Evolutionary conservation across 2,888 invertebrate genomes (phyloP).

Genomic region (Paralinhomoeus sp.): DNA sequence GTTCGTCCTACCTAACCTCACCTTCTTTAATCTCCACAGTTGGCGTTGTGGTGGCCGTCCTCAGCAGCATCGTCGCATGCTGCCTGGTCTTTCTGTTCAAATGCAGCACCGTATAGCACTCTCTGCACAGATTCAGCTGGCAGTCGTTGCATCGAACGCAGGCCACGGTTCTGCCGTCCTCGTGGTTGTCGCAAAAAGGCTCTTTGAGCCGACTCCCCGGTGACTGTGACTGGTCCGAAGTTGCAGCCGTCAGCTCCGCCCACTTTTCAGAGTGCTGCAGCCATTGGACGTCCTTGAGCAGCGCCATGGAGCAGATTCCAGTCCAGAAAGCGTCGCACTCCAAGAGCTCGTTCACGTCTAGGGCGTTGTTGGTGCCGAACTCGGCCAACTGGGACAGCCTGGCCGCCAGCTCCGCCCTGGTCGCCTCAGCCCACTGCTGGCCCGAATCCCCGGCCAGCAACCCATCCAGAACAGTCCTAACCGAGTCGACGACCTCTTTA

Average conservation of each 20-base stretch:
- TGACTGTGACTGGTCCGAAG: constrained; percentile 10
- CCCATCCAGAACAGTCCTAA: constrained; percentile 6
- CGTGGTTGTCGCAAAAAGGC: constrained; percentile 83
- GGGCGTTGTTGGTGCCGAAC: not conserved
- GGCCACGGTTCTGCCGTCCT: constrained; percentile 68
- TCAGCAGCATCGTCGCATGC: constrained; percentile 48
- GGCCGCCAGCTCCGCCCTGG: constrained; percentile 12
- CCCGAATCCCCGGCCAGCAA: constrained; percentile 1
- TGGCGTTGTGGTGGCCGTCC: constrained; percentile 6
- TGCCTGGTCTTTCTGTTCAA: constrained; percentile 59
- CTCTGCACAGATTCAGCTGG: constrained; percentile 42
- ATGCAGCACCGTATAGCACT: constrained; percentile 84
- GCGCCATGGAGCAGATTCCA: constrained; percentile 70
- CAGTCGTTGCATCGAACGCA: constrained; percentile 75
- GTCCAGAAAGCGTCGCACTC: constrained; percentile 41
- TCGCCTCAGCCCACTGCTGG: constrained; percentile 12
- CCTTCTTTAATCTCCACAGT: constrained; percentile 81
- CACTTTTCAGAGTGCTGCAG: constrained; percentile 11
- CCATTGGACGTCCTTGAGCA: constrained; percentile 40
- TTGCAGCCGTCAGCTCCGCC: not conserved
- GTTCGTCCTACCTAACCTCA: too few species aligned
- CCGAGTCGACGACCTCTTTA: constrained; percentile 11
- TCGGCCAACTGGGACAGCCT: not conserved
- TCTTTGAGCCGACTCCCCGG: too few species aligned
- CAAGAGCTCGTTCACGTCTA: not conserved